A percentile compares a stretch with the other conserved stretches of the same genome.
Conservation (phyloP, 2,113 vertebrate genomes). For the Caranx ignobilis region DNA sequence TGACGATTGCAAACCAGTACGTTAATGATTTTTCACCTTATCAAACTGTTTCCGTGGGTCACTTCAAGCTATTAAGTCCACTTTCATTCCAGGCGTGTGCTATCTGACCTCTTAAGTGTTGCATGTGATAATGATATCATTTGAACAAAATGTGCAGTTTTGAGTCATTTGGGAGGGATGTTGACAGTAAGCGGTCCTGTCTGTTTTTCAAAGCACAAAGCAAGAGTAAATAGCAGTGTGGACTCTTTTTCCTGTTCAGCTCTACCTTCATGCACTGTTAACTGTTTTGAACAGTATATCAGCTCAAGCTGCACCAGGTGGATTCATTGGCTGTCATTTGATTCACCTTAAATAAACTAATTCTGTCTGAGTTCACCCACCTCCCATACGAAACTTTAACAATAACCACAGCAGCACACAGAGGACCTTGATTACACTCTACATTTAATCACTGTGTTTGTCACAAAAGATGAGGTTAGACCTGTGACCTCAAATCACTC, state of each 20-base stretch:
- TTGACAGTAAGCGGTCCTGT: conserved; percentile 1
- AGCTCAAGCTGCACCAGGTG: neutral
- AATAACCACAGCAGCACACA: neutral
- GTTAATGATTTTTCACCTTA: neutral
- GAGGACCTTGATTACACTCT: neutral
- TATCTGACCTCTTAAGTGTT: conserved; percentile 16
- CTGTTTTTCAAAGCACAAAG: conserved; percentile 17
- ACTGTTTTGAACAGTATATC: neutral
- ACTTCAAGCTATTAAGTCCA: neutral
- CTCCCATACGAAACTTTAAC: neutral
- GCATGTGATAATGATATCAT: conserved; percentile 7
- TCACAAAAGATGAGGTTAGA: conserved; percentile 1
- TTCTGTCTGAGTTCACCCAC: neutral
- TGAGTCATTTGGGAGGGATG: neutral
- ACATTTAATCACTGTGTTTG: neutral
- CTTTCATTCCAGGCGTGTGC: conserved; percentile 3
- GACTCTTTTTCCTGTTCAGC: neutral
- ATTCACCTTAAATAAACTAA: neutral
- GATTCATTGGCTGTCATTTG: neutral
- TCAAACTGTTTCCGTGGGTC: conserved; percentile 9
- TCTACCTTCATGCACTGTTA: neutral
- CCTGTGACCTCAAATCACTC: neutral
- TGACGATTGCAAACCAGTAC: neutral
- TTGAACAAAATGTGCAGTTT: conserved; percentile 18
- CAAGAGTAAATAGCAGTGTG: conserved; percentile 14